Conservation (phyloP, 1,140 invertebrate genomes). For the Homalodisca vitripennis region DNA sequence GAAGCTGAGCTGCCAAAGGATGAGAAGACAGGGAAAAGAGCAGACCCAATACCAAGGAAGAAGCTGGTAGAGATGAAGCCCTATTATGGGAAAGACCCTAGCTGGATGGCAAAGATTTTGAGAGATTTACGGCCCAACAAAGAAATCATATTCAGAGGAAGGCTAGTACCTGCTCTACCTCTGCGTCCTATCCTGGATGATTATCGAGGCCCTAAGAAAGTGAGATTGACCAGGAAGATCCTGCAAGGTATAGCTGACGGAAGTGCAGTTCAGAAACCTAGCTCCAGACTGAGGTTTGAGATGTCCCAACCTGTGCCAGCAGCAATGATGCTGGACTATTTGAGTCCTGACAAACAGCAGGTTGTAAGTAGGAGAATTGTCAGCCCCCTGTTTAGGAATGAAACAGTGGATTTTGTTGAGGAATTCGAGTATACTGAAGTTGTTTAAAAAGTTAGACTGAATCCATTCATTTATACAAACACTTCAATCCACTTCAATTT, state of each 20-base stretch:
- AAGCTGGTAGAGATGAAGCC: not conserved
- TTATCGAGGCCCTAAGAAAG: not conserved
- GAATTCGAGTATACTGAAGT: not conserved
- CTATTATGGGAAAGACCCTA: slow-evolving; percentile 3
- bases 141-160: not conserved
- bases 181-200: not conserved
- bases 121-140: not conserved
- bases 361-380: not conserved
- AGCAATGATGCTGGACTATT: not conserved
- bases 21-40: not conserved
- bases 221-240: not conserved
- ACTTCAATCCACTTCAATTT: too few species aligned
- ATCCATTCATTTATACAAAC: too few species aligned
- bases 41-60: not conserved
- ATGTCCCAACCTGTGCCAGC: not conserved
- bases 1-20: not conserved
- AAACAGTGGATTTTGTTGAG: not conserved
- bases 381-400: not conserved
- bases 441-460: too few species aligned
- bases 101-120: slow-evolving; percentile 2
- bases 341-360: not conserved
- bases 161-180: not conserved
- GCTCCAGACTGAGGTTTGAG: not conserved
- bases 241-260: not conserved
- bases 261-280: not conserved